Conservation (phyloP, 2,113 vertebrate genomes). For the Sminthopsis crassicaudata region DNA sequence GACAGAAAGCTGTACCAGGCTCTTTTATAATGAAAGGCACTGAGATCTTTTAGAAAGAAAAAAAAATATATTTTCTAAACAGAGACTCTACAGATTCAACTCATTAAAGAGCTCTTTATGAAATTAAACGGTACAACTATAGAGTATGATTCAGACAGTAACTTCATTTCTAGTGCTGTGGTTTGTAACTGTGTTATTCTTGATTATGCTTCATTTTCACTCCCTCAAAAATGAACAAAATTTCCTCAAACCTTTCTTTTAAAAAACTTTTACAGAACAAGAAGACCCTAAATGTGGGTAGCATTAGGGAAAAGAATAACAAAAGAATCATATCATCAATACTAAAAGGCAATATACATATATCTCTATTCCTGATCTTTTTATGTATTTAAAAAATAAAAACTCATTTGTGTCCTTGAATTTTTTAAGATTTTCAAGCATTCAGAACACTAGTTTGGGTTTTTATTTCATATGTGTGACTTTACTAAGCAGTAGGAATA, state of each 20-base stretch:
- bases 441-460: neutral
- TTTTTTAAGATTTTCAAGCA: slow-evolving; percentile 23
- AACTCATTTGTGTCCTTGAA: slow-evolving; percentile 10
- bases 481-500: too few relatives aligned
- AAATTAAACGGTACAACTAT: slow-evolving; percentile 66
- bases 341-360: slow-evolving; percentile 27
- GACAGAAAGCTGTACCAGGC: slow-evolving; percentile 81
- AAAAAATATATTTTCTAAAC: slow-evolving; percentile 38
- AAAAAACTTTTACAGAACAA: slow-evolving; percentile 37
- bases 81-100: slow-evolving; percentile 74
- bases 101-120: slow-evolving; percentile 54
- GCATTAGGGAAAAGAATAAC: slow-evolving; percentile 16
- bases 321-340: slow-evolving; percentile 10
- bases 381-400: neutral
- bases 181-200: slow-evolving; percentile 22
- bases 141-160: slow-evolving; percentile 43
- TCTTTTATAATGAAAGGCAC: slow-evolving; percentile 77
- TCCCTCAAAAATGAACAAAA: neutral
- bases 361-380: slow-evolving; percentile 45
- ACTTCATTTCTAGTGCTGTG: neutral
- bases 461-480: too few relatives aligned
- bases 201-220: slow-evolving; percentile 2
- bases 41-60: slow-evolving; percentile 71
- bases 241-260: slow-evolving; percentile 53
- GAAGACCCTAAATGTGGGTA: slow-evolving; percentile 16